Base-by-base conservation (phyloP, 2,113 vertebrate genomes). In the Neolamprologus caudopunctatus region DNA sequence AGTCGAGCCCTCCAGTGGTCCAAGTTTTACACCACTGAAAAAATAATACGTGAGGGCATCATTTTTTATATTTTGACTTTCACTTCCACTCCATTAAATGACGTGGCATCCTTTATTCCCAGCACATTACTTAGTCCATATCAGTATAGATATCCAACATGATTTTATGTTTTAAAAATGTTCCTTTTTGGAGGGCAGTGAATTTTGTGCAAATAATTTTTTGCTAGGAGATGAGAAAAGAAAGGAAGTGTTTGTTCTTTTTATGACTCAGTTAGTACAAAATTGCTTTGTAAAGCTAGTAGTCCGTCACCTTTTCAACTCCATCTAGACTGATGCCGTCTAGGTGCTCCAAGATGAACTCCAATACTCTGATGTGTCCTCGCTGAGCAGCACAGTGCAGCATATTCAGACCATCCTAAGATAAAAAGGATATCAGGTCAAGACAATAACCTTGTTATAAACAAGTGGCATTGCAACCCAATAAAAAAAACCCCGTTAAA, bases 381-480 rank as follows among this genome's bases (percentile, higher is more conserved):
- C 96, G 96, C 90, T 97, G 97, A 42, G 97, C 97, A 0, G 97
- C 97, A 54, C 98, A 99, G 91, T 98, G 98, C 80, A 98, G 95
- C 81, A 98, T 87, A 78, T 95, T 97, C 57, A 97, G 93, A 31
- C 97, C 97, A 4, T 97, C 96, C 98, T 97, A 87, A 28, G 19
- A 68, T 8, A 73, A 35, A 82, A 26, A 14, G 51, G 26, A 8
- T 24, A 26, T 81, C 9, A 37, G 58, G 16, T 50, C 37, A 71
- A 9, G 1, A 33, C 11, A 16, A 9, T 5, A 16, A 17, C 26
- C 5, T 33, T 63, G 28, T 26, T 42, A 71, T 16, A 40, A 42
- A 24, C 0, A 42, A 71, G 63, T 71, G 35, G 63, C 12, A 40
- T 24, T 14, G 19, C 35, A 42, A 40, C n/a, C 2, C n/a, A 71